Evolutionary conservation across 2,113 vertebrate genomes (phyloP), one percentile per base, ranked within the genome.

Genomic region (Strix aluco): DNA sequence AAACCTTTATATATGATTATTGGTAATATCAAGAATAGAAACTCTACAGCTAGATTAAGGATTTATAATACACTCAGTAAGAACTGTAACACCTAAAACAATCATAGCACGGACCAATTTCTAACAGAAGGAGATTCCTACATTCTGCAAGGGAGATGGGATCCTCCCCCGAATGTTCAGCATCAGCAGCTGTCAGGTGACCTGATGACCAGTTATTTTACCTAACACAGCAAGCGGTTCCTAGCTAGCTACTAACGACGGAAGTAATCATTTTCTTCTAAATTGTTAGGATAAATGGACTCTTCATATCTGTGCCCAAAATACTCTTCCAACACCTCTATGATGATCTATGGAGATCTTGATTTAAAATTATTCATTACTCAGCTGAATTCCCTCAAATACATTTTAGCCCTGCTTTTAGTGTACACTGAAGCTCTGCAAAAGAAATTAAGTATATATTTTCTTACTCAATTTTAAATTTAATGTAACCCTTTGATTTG

Each of bases 121-220:
- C 57, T 23, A 32, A 42, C 22, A 14, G 32, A 19, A 21, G 34
- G 18, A 32, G 38, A 14, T 27, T 22, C 26, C 14, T 27, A 12
- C 27, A 8, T 6, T 25, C 77, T 21, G 25, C 30, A 36, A 11
- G 2, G 8, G 52, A 84, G 42, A 14, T 3, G 5, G 65, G 52
- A 16, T 4, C 51, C n/a, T 47, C 51, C 77, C 57, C 34, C 2
- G 0, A 14, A 11, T 0, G 23, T 15, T 25, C 6, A 34, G 54
- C 57, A 36, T 2, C 27, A 10, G 47, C n/a, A 11, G 3, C 52
- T 19, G 29, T 3, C 8, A n/a, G 54, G n/a, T 15, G 57, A 51
- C 13, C 15, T 5, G 59, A 27, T 3, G 11, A 36, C 15, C 6
- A 2, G 34, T 11, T 29, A 6, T 11, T 32, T n/a, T 11, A 34